Conservation (phyloP, 37 sponge, comb jelly and placozoan species). For the Spongia lamella region DNA sequence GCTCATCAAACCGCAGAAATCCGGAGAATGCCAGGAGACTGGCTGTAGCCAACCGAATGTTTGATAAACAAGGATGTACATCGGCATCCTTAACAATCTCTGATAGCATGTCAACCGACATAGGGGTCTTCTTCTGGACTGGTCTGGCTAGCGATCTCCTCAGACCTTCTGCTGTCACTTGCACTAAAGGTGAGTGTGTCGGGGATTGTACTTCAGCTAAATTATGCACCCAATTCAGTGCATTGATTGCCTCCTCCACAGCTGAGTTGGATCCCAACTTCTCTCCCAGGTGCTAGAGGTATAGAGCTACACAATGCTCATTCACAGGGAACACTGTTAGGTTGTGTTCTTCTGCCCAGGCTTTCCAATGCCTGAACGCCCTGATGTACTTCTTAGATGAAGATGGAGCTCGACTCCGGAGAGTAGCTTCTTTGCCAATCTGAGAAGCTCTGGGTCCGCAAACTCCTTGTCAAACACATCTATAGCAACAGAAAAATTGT, state of each 20-base stretch:
- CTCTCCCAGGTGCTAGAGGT: constrained; percentile 18
- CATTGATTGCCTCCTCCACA: constrained; percentile 32
- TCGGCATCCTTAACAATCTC: not conserved
- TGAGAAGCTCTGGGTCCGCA: constrained; percentile 39
- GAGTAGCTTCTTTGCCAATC: constrained; percentile 21
- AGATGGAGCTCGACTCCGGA: constrained; percentile 18
- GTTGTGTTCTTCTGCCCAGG: constrained; percentile 18
- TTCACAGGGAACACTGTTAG: constrained; percentile 6
- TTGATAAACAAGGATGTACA: not conserved
- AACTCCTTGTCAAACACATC: no score
- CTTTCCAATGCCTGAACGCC: constrained; percentile 36
- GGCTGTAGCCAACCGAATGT: not conserved
- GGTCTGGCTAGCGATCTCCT: constrained; percentile 10
- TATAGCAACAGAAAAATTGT: no score
- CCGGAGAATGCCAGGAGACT: no score
- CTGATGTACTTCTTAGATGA: no score
- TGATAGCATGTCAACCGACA: not conserved
- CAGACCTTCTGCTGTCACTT: not conserved
- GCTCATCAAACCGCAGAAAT: no score
- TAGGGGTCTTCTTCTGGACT: not conserved
- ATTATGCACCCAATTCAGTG: constrained; percentile 10
- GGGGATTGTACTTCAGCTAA: no score
- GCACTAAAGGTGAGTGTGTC: no score
- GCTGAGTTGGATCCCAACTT: constrained; percentile 8
- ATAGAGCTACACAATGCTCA: constrained; percentile 17